A percentile compares a stretch with the other conserved stretches of the same genome.
Evolutionary conservation across 1,140 invertebrate genomes (phyloP).

Genomic region (Drosophila watanabei): DNA sequence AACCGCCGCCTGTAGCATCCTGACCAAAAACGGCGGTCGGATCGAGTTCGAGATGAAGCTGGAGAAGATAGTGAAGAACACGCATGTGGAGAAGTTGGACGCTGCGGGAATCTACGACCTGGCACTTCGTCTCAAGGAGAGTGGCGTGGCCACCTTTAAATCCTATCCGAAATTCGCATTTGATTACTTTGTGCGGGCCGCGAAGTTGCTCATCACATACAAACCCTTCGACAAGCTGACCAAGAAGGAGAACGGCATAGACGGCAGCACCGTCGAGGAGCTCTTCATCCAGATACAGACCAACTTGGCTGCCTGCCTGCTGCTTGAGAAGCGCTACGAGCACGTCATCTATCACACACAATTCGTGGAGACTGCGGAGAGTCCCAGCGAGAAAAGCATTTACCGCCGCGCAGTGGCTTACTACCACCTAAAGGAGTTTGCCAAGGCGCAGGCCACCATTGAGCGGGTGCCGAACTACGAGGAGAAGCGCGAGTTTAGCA

Average conservation of each 20-base stretch:
- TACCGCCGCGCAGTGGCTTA: slow-evolving; percentile 79
- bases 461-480: slow-evolving; percentile 70
- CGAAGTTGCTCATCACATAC: slow-evolving; percentile 78
- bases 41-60: slow-evolving; percentile 65
- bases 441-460: slow-evolving; percentile 70
- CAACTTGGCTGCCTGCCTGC: slow-evolving; percentile 78
- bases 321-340: slow-evolving; percentile 79
- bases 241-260: slow-evolving; percentile 58
- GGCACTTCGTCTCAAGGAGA: slow-evolving; percentile 71
- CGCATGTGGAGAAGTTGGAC: slow-evolving; percentile 62
- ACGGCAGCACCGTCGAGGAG: slow-evolving; percentile 52
- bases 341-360: slow-evolving; percentile 80
- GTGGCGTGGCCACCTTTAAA: slow-evolving; percentile 82
- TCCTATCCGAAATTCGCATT: slow-evolving; percentile 79
- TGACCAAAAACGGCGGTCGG: slow-evolving; percentile 54
- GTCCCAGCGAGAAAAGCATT: slow-evolving; percentile 78
- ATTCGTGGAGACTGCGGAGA: slow-evolving; percentile 67
- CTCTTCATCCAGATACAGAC: slow-evolving; percentile 77
- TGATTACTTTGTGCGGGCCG: slow-evolving; percentile 78
- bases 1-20: slow-evolving; percentile 67
- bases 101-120: slow-evolving; percentile 63
- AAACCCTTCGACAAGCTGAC: slow-evolving; percentile 73
- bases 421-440: slow-evolving; percentile 75
- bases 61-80: slow-evolving; percentile 55
- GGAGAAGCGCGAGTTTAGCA: slow-evolving; percentile 76